A percentile compares a stretch with the other conserved stretches of the same genome.
Evolutionary conservation across 2,797 vertebrate genomes (phyloP).

Genomic region (Enteromius radiatus): DNA sequence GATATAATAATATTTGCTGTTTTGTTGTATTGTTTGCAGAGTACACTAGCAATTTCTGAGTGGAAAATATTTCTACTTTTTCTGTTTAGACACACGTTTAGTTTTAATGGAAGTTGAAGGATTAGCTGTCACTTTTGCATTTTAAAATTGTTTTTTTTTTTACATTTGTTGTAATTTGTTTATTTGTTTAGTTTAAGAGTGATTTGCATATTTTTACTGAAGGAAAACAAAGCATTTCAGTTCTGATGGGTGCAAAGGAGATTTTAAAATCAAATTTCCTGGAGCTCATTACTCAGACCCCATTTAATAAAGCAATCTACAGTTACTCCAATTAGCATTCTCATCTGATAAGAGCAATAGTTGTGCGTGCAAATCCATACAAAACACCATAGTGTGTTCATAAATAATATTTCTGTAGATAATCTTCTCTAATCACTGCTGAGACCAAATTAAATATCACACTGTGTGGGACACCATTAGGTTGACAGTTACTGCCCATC

Average conservation of each 20-base stretch:
- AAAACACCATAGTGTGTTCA: conserved; percentile 25
- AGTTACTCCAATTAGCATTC: conserved; percentile 22
- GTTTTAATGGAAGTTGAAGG: background rate
- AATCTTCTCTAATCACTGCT: conserved; percentile 46
- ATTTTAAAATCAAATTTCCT: conserved; percentile 34
- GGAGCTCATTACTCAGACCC: conserved; percentile 15
- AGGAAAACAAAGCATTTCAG: background rate
- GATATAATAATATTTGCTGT: too few species aligned
- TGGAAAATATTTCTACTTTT: background rate
- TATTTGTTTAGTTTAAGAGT: background rate
- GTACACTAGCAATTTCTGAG: background rate
- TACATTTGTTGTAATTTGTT: background rate
- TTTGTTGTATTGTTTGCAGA: background rate
- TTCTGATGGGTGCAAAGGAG: conserved; percentile 8
- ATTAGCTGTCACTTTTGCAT: background rate
- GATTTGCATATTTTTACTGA: background rate
- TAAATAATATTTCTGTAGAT: conserved; percentile 42
- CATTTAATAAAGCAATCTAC: conserved; percentile 38
- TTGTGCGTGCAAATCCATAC: background rate
- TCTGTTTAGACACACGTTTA: background rate
- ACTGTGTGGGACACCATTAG: conserved; percentile 49
- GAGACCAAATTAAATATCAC: conserved; percentile 52
- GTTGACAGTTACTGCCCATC: conserved; percentile 46
- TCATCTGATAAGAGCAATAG: conserved; percentile 23
- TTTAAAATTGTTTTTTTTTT: too few species aligned